Evolutionary conservation across 2,888 invertebrate genomes (phyloP).

Genomic region (Melangyna quadrimaculata): DNA sequence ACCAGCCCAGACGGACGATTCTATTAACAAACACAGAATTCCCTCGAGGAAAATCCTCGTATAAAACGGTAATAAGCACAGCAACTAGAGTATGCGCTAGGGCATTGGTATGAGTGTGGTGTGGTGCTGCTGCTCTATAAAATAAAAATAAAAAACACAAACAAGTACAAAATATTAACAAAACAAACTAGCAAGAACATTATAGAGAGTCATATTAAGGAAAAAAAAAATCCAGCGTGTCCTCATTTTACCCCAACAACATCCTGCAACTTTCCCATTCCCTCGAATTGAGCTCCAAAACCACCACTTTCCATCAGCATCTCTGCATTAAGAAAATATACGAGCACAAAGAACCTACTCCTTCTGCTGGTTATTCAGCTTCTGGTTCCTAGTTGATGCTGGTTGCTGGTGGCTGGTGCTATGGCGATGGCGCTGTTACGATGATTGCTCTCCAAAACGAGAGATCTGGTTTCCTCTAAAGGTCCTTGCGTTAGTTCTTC

Average conservation of each 20-base stretch:
- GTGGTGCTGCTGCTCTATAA: conserved; percentile 9
- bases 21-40: conserved; percentile 36
- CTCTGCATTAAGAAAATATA: not conserved
- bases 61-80: conserved; percentile 26
- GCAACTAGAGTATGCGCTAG: conserved; percentile 61
- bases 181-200: conserved; percentile 31
- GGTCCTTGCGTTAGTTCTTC: conserved; percentile 70
- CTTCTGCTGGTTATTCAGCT: conserved; percentile 35
- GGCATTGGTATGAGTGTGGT: conserved; percentile 6
- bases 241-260: conserved; percentile 65
- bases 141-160: conserved; percentile 1
- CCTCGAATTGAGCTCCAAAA: not conserved
- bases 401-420: not conserved
- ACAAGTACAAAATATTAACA: not conserved
- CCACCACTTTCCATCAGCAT: conserved; percentile 1
- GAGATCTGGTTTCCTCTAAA: conserved; percentile 66
- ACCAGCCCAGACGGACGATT: conserved; percentile 19
- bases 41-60: conserved; percentile 13
- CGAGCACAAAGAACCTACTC: not conserved
- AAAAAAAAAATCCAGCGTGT: conserved; percentile 37
- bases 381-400: not conserved
- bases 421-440: conserved; percentile 30
- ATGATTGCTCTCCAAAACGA: conserved; percentile 70
- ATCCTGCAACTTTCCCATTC: conserved; percentile 42
- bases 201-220: conserved; percentile 30